These are phyloP conservation scores for Halichoeres trimaculatus DNA, from an alignment of 2,113 vertebrate species.

Conservation along the genomic window DNA sequence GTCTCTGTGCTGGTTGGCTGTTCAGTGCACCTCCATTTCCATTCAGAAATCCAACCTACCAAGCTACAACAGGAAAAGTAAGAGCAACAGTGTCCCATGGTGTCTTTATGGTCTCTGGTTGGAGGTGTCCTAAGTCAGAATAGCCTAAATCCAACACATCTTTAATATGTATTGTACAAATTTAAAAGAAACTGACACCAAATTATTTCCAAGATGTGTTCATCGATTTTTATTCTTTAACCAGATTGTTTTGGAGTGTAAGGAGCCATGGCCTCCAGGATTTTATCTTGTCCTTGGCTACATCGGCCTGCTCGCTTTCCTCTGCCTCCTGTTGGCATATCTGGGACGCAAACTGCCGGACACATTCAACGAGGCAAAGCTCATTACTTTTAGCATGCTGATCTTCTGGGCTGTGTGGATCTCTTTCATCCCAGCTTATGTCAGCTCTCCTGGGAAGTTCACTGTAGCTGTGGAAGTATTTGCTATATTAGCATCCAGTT, in stretches of 20 bases:
- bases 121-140: neutral
- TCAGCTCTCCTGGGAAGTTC: conserved; percentile 82
- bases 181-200: neutral
- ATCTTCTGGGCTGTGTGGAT: conserved; percentile 85
- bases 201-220: neutral
- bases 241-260: conserved; percentile 82
- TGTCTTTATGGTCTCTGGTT: neutral
- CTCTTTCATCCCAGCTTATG: conserved; percentile 83
- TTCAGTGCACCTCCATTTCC: conserved; percentile 71
- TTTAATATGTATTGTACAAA: neutral
- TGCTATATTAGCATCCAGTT: conserved; percentile 82
- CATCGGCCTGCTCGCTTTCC: conserved; percentile 78
- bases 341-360: conserved; percentile 81
- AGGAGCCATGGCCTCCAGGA: conserved; percentile 76
- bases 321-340: conserved; percentile 81
- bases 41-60: conserved; percentile 77
- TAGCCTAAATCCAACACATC: neutral
- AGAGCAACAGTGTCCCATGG: neutral
- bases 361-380: conserved; percentile 74
- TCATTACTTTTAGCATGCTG: conserved; percentile 84
- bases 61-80: conserved; percentile 74
- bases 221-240: neutral
- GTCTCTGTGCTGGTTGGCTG: conserved; percentile 76
- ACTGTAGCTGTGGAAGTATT: conserved; percentile 84
- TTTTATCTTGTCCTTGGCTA: conserved; percentile 83